A percentile compares a stretch with the other conserved stretches of the same genome.
phyloP scores from a whole-genome alignment of 1,140 invertebrate genomes.

The Drosophila prosaltans region DNA sequence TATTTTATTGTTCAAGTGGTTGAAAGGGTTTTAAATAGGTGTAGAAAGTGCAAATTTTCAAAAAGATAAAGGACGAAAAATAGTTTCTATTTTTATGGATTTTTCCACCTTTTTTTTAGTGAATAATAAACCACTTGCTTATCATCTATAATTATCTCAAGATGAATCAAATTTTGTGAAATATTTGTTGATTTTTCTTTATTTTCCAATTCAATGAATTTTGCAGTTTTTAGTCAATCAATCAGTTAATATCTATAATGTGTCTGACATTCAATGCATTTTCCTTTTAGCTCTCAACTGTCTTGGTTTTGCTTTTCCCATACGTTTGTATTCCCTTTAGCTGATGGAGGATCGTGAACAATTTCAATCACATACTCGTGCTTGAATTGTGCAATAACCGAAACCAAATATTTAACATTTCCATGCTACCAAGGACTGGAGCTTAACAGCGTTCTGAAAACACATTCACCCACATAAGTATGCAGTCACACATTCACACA shows the following conservation, averaged over 20 bases:
- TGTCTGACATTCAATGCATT: neutral
- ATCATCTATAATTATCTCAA: too few species aligned
- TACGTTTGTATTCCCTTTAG: slow-evolving; percentile 4
- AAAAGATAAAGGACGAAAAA: too few species aligned
- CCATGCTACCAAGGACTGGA: slow-evolving; percentile 40
- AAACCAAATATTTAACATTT: slow-evolving; percentile 51
- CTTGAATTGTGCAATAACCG: slow-evolving; percentile 21
- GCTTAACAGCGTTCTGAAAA: slow-evolving; percentile 44
- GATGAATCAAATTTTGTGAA: too few species aligned
- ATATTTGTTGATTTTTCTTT: neutral
- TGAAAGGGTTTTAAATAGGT: neutral
- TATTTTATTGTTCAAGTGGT: neutral
- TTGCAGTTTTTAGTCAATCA: neutral
- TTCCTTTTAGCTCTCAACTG: neutral
- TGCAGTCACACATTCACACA: slow-evolving; percentile 26
- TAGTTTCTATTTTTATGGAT: too few species aligned
- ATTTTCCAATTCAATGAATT: neutral
- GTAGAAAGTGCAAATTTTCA: too few species aligned
- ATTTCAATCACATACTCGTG: slow-evolving; percentile 50
- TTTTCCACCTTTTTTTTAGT: too few species aligned
- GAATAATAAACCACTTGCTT: too few species aligned
- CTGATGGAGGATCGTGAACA: slow-evolving; percentile 19
- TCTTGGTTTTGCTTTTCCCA: neutral
- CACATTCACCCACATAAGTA: slow-evolving; percentile 37
- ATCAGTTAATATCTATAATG: neutral